Conservation (phyloP, 2,888 invertebrate genomes). For the Pollenia griseotomentosa region DNA sequence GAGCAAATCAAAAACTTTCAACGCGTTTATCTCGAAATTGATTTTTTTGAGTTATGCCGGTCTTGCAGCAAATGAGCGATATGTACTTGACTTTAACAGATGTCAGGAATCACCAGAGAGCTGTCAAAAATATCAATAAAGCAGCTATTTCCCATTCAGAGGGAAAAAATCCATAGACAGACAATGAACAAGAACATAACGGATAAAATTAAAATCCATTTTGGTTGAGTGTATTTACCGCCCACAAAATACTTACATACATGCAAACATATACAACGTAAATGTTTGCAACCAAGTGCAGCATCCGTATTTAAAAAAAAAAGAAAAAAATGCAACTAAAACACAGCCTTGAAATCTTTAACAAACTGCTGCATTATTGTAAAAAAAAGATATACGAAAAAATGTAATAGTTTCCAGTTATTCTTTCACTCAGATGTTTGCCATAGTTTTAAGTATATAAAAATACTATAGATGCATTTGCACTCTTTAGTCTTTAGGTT, state of each 20-base stretch:
- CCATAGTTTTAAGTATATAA: constrained; percentile 38
- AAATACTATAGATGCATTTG: constrained; percentile 49
- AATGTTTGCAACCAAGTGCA: not conserved
- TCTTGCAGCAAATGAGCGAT: too few relatives aligned
- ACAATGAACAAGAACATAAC: too few relatives aligned
- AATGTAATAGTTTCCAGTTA: constrained; percentile 53
- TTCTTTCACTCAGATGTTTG: constrained; percentile 49
- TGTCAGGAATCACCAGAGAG: not conserved
- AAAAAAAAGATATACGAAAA: constrained; percentile 33
- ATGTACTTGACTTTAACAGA: not conserved
- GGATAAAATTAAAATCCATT: too few relatives aligned
- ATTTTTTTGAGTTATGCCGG: too few relatives aligned
- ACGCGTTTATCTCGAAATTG: too few relatives aligned
- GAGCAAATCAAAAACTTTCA: too few relatives aligned
- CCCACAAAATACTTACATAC: not conserved
- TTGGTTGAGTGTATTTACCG: too few relatives aligned
- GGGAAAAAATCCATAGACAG: too few relatives aligned
- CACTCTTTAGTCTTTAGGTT: constrained; percentile 33
- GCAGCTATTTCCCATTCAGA: too few relatives aligned
- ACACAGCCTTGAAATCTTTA: constrained; percentile 67
- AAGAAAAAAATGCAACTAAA: not conserved
- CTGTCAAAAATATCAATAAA: not conserved
- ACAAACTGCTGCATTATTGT: constrained; percentile 65
- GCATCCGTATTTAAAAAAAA: constrained; percentile 3
- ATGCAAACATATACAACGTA: not conserved